A percentile compares a stretch with the other conserved stretches of the same genome.
Conservation (phyloP, 2,113 vertebrate species). For the Sula dactylatra region DNA sequence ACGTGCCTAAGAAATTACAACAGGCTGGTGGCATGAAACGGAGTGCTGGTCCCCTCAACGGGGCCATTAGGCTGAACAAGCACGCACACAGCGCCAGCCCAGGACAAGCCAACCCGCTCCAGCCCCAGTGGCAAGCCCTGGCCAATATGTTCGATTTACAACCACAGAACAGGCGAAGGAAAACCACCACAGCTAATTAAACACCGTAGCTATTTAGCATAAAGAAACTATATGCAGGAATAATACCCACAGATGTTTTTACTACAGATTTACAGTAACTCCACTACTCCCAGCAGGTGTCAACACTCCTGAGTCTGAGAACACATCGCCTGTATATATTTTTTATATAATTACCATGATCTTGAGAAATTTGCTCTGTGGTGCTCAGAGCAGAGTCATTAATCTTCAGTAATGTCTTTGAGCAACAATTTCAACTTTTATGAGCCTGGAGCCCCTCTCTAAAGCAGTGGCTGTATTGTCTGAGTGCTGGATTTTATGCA, state of each 20-base stretch:
- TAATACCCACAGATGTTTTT: background rate
- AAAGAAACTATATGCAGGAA: background rate
- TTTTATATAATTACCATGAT: conserved; percentile 39
- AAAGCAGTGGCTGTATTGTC: background rate
- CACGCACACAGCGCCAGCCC: background rate
- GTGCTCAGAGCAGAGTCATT: conserved; percentile 3
- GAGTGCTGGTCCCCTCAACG: background rate
- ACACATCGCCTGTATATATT: background rate
- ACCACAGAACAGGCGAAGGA: fast-evolving
- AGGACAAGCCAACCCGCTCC: background rate
- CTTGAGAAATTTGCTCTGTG: background rate
- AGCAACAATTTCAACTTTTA: conserved; percentile 51
- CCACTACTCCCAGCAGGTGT: background rate
- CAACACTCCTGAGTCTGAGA: background rate
- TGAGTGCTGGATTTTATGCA: conserved; percentile 15
- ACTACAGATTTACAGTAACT: background rate
- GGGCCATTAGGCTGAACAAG: background rate
- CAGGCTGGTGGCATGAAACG: background rate
- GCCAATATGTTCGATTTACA: background rate
- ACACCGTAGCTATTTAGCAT: background rate
- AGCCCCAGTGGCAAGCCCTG: background rate
- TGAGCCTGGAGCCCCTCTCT: conserved; percentile 8
- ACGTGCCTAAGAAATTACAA: fast-evolving
- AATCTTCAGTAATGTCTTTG: conserved; percentile 53
- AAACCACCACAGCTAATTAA: background rate